Evolutionary conservation across 2,888 invertebrate genomes (phyloP), one percentile per base, ranked within the genome.

Genomic region (Cristatella mucedo): DNA sequence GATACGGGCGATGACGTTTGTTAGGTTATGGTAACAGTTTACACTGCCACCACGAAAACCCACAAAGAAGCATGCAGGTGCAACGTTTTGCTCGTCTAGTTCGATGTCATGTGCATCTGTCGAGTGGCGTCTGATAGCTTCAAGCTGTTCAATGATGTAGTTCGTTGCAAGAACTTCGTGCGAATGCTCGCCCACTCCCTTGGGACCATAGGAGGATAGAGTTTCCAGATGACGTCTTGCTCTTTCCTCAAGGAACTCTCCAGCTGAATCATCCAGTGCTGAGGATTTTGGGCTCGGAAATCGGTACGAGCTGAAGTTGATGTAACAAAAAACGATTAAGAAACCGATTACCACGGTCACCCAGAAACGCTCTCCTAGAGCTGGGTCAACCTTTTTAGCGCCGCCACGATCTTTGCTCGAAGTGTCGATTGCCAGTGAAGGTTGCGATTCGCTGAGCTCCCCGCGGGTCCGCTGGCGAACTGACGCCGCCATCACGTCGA

Each of bases 21-120:
- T 65, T 5, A 69, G 76, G 67, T 79, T 79, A 51, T 76, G 73
- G 66, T 91, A 89, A 49, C 54, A 75, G 66, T 80, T 80, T 38
- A 79, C 81, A 73, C 82, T 77, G 33, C 80, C 79, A 57, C 80
- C 76, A 15, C 82, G 71, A 67, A 82, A 82, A 43, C 72, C 71
- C 41, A 84, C 68, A 52, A 76, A 74, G 68, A 83, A 86, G 26
- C 77, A 74, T 9, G 85, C 85, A 55, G 73, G 74, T 3, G 76
- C 74, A 49, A 69, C 3, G 46, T 48, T 68, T 62, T 82, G 80
- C 37, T 77, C 64, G 67, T 81, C 79, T 38, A 77, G 50, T 21
- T 61, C 52, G 15, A 71, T 51, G n/a, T 48, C 45, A 37, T 59
- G 56, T n/a, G 53, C 7, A 2, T 44, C 47, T 9, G 54, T 51